These are phyloP conservation scores for Nineta flava DNA, from an alignment of 2,888 invertebrate species.

Conservation along the genomic window DNA sequence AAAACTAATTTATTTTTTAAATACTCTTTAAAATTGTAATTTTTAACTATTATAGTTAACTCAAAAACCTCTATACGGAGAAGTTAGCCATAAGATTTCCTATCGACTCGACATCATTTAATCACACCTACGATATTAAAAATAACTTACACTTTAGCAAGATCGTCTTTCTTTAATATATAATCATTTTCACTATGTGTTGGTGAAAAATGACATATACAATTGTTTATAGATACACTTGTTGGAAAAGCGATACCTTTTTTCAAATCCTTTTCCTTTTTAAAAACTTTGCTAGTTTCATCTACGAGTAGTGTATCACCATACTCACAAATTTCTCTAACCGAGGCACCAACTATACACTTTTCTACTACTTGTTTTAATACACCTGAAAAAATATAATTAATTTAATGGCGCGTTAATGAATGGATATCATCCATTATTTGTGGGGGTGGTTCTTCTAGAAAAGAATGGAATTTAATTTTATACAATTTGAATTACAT, in stretches of 20 bases:
- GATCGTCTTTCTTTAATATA: conserved; percentile 74
- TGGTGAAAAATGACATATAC: conserved; percentile 98
- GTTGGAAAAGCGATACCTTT: conserved; percentile 99
- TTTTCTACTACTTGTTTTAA: conserved; percentile 76
- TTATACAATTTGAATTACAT: no score
- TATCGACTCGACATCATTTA: no score
- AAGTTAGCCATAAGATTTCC: no score
- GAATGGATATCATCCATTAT: background rate
- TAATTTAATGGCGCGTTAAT: background rate
- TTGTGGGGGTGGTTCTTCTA: background rate
- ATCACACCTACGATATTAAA: no score
- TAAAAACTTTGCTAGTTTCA: conserved; percentile 91
- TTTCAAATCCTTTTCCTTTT: conserved; percentile 95
- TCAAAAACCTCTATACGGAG: no score
- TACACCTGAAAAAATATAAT: conserved; percentile 52
- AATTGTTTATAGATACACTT: conserved; percentile 96
- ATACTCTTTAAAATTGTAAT: no score
- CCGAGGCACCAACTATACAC: conserved; percentile 76
- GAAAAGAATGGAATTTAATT: no score
- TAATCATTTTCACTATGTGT: conserved; percentile 83
- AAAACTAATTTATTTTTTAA: no score
- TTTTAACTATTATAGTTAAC: no score
- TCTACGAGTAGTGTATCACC: conserved; percentile 79
- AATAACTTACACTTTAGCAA: conserved; percentile 86
- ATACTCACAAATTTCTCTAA: conserved; percentile 78